Base-by-base conservation (phyloP, 1,140 invertebrate species). In the Trachelipus rathkii region DNA sequence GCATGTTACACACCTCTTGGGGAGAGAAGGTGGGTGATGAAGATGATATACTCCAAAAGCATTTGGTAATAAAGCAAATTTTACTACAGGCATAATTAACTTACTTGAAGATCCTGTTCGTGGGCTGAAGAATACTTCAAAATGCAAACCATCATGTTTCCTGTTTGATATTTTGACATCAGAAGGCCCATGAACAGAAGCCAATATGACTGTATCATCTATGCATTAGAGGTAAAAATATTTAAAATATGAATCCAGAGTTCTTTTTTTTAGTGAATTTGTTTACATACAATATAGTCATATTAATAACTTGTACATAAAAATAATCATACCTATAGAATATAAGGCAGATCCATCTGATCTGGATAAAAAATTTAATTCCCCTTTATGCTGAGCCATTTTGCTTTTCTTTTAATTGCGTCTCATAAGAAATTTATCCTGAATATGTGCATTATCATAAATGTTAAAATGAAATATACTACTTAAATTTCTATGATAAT, bases 121-220 rank as follows among this genome's bases (percentile, higher is more conserved):
- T 5, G 84, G 84, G 75, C 85, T 85, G 73, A 84, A 87, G 23
- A 83, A 77, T 9, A 87, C 84, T 72, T 87, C 86, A 8, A 87
- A 79, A 23, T 84, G 82, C 4, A 85, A 83, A 81, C 82, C 83
- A 76, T 86, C 85, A 15, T 84, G 77, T 0, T 84, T 76, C 81
- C 87, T 86, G 78, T 85, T 86, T 50, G 80, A 82, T 33, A 84
- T 80, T 73, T 82, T 83, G 7, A 87, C 85, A 79, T 87, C 86
- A n/a, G 81, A 82, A 44, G 87, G 87, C 0, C 87, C 87, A 84
- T 87, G 87, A 8, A 86, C 84, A 44, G 84, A 83, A 60, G 84
- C 83, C 21, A 85, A 82, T 6, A 84, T 82, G 71, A 84, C 83
- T 13, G 86, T 85, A 74, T 85, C 83, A 33, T 85, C 85, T 83